Evolutionary conservation across 2,113 vertebrate genomes (phyloP).

Genomic region (human): DNA sequence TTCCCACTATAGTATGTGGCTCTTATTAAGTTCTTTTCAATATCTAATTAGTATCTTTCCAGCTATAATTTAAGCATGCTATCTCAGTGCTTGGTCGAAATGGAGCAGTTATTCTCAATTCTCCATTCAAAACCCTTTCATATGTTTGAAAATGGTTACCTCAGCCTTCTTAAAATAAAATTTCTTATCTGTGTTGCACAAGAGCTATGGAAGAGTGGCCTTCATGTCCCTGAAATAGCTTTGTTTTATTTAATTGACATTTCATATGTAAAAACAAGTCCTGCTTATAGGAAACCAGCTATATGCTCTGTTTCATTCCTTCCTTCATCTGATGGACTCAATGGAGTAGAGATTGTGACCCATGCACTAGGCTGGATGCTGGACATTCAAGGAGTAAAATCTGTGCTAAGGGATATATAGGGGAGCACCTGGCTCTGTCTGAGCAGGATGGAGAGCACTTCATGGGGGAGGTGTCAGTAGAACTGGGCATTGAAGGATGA

Average conservation of each 20-base stretch:
- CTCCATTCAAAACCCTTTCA: conserved; percentile 19
- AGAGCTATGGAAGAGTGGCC: not conserved
- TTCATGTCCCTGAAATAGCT: not conserved
- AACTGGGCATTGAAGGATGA: not conserved
- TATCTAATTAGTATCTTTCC: conserved; percentile 57
- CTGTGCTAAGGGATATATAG: not conserved
- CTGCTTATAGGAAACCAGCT: not conserved
- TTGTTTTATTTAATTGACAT: conserved; percentile 9
- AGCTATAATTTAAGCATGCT: conserved; percentile 57
- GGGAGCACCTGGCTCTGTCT: not conserved
- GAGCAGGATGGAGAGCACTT: not conserved
- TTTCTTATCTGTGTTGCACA: conserved; percentile 2
- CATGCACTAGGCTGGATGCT: not conserved
- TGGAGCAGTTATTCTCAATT: conserved; percentile 27
- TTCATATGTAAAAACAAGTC: not conserved
- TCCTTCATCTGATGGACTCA: not conserved
- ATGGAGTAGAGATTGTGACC: not conserved
- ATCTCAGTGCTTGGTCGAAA: conserved; percentile 49
- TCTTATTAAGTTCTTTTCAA: conserved; percentile 48
- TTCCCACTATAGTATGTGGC: not conserved
- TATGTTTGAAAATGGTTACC: not conserved
- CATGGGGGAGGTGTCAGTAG: not conserved
- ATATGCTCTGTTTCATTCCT: not conserved
- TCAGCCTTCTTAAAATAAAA: not conserved
- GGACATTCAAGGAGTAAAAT: not conserved